Conservation (phyloP, 2,113 vertebrate species). For the Carollia perspicillata region DNA sequence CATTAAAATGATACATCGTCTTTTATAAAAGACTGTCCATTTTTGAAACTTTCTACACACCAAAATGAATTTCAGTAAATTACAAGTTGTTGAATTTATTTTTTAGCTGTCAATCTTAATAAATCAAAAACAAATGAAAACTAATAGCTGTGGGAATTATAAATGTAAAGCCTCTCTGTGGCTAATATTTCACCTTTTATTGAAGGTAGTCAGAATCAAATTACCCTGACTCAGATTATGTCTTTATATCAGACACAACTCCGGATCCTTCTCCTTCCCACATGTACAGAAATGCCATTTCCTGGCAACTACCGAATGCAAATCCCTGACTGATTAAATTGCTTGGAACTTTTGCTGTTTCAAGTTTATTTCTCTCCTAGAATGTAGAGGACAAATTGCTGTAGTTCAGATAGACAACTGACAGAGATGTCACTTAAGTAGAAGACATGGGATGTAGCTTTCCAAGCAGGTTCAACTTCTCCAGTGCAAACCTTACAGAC, state of each 20-base stretch:
- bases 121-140: conserved; percentile 33
- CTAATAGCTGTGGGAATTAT: conserved; percentile 15
- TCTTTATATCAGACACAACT: conserved; percentile 19
- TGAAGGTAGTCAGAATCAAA: conserved; percentile 80
- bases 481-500: background rate
- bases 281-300: conserved; percentile 77
- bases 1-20: conserved; percentile 23
- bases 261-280: conserved; percentile 62
- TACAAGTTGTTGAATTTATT: background rate
- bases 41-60: conserved; percentile 34
- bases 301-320: conserved; percentile 81
- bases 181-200: conserved; percentile 83
- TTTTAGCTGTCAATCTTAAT: background rate
- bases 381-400: conserved; percentile 53
- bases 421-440: conserved; percentile 29
- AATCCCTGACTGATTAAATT: conserved; percentile 82
- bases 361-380: conserved; percentile 78
- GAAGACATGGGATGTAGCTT: background rate
- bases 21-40: background rate
- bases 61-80: background rate
- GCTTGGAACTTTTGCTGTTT: conserved; percentile 69
- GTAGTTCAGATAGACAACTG: background rate
- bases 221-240: conserved; percentile 72
- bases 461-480: background rate
- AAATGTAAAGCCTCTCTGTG: conserved; percentile 42